Conservation (phyloP, 2,113 vertebrate species). For the Sylvilagus bachmani region DNA sequence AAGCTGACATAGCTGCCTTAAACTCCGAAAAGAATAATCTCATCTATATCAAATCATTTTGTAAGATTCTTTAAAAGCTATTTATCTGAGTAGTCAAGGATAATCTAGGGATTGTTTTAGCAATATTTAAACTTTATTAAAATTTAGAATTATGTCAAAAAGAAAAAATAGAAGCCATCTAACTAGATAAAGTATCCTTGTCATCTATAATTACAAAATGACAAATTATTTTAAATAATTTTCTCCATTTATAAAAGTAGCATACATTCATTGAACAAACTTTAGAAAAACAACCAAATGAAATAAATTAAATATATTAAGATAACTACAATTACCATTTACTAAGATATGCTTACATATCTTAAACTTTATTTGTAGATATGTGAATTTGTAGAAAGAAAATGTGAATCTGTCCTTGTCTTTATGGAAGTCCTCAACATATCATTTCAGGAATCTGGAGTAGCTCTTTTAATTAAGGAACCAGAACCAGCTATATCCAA, state of each 20-base stretch:
- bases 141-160: conserved; percentile 36
- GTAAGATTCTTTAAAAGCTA: background rate
- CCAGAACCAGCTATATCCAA: background rate
- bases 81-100: conserved; percentile 56
- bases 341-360: conserved; percentile 5
- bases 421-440: conserved; percentile 24
- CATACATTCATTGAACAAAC: background rate
- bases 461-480: background rate
- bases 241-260: conserved; percentile 16
- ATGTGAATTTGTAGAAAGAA: conserved; percentile 8
- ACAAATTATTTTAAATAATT: conserved; percentile 1
- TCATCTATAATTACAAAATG: conserved; percentile 45
- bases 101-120: conserved; percentile 40
- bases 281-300: conserved; percentile 22
- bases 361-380: background rate
- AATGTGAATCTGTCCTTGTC: background rate
- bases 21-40: conserved; percentile 58
- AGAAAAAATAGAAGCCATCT: background rate
- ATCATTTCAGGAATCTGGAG: background rate
- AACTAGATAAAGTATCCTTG: background rate
- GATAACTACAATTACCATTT: background rate
- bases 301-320: conserved; percentile 46
- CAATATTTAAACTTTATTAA: background rate
- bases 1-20: background rate
- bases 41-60: conserved; percentile 34